Conservation (phyloP, 2,888 invertebrate species). For the Megalurothrips usitatus region DNA sequence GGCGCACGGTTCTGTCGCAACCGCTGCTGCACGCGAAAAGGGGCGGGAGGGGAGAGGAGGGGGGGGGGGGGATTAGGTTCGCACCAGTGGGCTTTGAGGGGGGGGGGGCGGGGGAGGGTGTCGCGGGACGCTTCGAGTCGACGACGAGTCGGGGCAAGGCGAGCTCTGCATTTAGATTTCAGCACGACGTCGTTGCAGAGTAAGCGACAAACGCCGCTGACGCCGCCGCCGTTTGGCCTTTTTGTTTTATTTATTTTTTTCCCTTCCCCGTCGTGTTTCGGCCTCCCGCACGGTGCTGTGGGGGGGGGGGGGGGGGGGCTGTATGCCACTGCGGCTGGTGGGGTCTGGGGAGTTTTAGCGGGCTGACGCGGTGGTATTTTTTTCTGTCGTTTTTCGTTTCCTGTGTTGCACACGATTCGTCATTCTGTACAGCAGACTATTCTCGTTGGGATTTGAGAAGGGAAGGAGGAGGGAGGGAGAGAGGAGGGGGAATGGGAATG, state of each 20-base stretch:
- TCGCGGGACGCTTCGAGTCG: not conserved
- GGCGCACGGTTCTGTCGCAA: constrained; percentile 12
- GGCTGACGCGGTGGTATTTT: no score
- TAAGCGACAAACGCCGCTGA: not conserved
- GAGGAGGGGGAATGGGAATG: no score
- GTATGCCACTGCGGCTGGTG: no score
- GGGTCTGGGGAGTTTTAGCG: no score
- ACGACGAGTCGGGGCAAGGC: not conserved
- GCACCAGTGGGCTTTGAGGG: not conserved
- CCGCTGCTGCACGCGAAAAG: not conserved
- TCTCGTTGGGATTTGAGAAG: no score
- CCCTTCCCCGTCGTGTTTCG: not conserved
- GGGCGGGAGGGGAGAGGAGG: not conserved
- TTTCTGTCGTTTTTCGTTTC: no score
- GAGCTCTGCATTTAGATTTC: constrained; percentile 4
- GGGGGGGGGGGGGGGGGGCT: no score
- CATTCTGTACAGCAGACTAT: no score
- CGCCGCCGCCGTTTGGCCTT: not conserved
- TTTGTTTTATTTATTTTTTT: not conserved
- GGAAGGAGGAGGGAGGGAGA: no score
- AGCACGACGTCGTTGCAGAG: not conserved
- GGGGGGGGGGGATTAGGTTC: no score
- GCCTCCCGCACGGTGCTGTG: no score
- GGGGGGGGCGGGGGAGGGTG: not conserved
- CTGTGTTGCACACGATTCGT: no score